Evolutionary conservation across 2,113 vertebrate species (phyloP).

Genomic region (Oceanodroma tethys): DNA sequence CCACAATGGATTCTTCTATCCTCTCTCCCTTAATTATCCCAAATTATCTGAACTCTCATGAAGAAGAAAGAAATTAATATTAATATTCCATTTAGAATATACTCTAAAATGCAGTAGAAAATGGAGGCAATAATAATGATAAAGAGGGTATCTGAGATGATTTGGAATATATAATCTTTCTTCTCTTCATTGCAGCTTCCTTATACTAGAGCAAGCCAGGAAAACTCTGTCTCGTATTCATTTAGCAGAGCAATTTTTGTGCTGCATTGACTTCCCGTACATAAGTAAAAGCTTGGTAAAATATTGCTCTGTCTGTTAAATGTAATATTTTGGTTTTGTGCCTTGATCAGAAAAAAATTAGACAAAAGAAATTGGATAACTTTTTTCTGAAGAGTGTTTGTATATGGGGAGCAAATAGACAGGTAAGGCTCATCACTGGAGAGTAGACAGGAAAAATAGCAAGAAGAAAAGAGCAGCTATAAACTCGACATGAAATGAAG

Average conservation of each 20-base stretch:
- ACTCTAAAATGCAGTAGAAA: constrained; percentile 56
- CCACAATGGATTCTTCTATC: background rate
- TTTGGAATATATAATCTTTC: constrained; percentile 53
- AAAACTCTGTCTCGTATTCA: background rate
- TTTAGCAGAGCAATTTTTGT: constrained; percentile 11
- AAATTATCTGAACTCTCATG: constrained; percentile 34
- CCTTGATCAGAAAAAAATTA: background rate
- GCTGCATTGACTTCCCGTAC: background rate
- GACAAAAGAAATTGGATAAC: background rate
- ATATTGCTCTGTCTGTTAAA: background rate
- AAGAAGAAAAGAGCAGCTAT: background rate
- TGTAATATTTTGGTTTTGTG: background rate
- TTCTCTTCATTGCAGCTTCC: background rate
- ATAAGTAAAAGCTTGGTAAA: background rate
- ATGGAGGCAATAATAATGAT: constrained; percentile 65
- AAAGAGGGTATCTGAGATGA: constrained; percentile 47
- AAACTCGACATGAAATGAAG: background rate
- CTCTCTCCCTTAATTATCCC: constrained; percentile 20
- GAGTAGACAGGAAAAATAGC: background rate
- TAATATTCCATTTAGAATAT: constrained; percentile 65
- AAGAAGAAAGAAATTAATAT: constrained; percentile 55
- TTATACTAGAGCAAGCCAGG: background rate
- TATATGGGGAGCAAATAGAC: background rate
- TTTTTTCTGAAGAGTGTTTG: background rate
- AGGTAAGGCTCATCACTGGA: background rate